Evolutionary conservation across 2,888 invertebrate species (phyloP).

Genomic region (Galerucella nymphaeae): DNA sequence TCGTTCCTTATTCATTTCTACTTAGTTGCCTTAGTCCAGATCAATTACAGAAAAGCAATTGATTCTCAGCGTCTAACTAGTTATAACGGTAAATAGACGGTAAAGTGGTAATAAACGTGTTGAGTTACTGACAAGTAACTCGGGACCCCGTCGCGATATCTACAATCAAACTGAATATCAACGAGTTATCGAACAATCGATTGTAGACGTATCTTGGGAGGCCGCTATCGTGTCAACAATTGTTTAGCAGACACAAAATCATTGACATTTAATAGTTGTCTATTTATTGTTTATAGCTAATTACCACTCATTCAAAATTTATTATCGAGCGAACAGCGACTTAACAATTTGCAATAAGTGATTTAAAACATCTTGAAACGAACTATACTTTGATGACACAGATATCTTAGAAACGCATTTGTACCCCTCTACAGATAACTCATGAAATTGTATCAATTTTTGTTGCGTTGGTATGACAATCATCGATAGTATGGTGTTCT

Average conservation of each 20-base stretch:
- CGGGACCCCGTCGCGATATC: constrained; percentile 56
- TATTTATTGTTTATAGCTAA: too few species aligned
- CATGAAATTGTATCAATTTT: too few species aligned
- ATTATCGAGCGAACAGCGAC: too few species aligned
- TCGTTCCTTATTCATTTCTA: neutral
- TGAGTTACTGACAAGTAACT: constrained; percentile 55
- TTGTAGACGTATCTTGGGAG: constrained; percentile 43
- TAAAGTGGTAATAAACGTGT: constrained; percentile 56
- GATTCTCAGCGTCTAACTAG: constrained; percentile 39
- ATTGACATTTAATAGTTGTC: neutral
- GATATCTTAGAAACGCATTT: too few species aligned
- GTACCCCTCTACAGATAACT: too few species aligned
- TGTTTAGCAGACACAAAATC: constrained; percentile 26
- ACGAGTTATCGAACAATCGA: constrained; percentile 46
- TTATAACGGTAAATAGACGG: constrained; percentile 44
- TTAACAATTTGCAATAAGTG: too few species aligned
- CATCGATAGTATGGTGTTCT: too few species aligned
- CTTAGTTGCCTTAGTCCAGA: constrained; percentile 24
- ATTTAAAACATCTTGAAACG: too few species aligned
- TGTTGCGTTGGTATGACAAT: too few species aligned
- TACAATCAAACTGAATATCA: constrained; percentile 50
- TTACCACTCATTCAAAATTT: too few species aligned
- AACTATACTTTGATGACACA: too few species aligned
- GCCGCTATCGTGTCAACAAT: constrained; percentile 34
- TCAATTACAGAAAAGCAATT: constrained; percentile 35